Evolutionary conservation across 2,888 invertebrate genomes (phyloP).

Genomic region (Tenthredo scrophulariae): DNA sequence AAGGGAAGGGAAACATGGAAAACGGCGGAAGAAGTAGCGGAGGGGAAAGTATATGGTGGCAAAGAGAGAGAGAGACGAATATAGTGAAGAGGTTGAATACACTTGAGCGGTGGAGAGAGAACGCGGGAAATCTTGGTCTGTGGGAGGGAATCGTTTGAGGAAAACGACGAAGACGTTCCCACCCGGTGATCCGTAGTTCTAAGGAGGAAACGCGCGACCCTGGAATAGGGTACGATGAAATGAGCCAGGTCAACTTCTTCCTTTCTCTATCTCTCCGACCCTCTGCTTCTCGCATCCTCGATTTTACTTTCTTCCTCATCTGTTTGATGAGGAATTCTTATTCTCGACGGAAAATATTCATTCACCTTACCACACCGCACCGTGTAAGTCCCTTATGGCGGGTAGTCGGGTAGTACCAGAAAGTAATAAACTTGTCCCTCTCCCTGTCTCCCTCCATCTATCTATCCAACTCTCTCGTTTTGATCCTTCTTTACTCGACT

Average conservation of each 20-base stretch:
- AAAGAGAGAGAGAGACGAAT: conserved; percentile 29
- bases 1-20: conserved; percentile 18
- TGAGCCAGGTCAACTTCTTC: conserved; percentile 32
- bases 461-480: background rate
- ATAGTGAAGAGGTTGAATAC: conserved; percentile 25
- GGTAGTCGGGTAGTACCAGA: conserved; percentile 2
- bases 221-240: conserved; percentile 11
- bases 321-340: background rate
- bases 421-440: background rate
- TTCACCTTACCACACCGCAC: background rate
- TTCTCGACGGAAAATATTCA: background rate
- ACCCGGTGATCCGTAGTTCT: conserved; percentile 16
- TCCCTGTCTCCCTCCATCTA: background rate
- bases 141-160: background rate
- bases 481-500: background rate
- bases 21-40: conserved; percentile 47
- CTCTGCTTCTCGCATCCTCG: background rate
- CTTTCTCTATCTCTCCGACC: conserved; percentile 25
- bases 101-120: background rate
- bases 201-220: conserved; percentile 29
- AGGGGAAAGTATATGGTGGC: conserved; percentile 45
- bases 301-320: background rate
- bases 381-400: background rate
- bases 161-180: conserved; percentile 24
- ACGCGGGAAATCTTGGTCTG: conserved; percentile 29